phyloP scores from a whole-genome alignment of 2,888 invertebrate genomes.

The Priocnemis perturbator region DNA sequence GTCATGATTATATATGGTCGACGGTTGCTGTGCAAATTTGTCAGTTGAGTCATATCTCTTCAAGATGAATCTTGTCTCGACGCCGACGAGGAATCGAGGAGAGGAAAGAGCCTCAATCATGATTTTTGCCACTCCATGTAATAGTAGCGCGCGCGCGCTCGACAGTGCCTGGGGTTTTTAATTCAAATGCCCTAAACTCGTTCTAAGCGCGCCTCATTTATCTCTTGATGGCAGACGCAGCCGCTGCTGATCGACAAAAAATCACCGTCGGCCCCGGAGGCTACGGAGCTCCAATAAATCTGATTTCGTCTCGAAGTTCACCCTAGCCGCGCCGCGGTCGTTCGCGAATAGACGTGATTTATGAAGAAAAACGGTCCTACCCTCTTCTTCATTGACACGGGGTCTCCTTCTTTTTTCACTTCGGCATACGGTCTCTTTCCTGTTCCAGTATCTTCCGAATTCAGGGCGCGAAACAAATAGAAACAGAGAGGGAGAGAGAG shows the following conservation, averaged over 20 bases:
- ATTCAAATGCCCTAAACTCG: constrained; percentile 38
- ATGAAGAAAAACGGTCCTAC: constrained; percentile 36
- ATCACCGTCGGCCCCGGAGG: constrained; percentile 36
- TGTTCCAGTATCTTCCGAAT: too few relatives aligned
- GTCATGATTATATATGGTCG: too few relatives aligned
- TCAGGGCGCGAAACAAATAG: constrained; percentile 6
- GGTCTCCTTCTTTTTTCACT: constrained; percentile 12
- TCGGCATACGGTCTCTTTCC: too few relatives aligned
- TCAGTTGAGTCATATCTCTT: too few relatives aligned
- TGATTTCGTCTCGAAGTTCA: constrained; percentile 47
- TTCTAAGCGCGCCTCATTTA: constrained; percentile 47
- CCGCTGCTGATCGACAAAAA: constrained; percentile 52
- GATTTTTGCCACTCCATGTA: too few relatives aligned
- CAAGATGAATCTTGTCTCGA: too few relatives aligned
- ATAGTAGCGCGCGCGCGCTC: too few relatives aligned
- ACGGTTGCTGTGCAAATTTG: too few relatives aligned
- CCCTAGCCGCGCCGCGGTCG: constrained; percentile 30
- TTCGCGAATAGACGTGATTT: constrained; percentile 50
- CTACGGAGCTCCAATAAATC: constrained; percentile 46
- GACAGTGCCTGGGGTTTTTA: not conserved
- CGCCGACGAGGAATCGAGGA: too few relatives aligned
- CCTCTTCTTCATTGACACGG: constrained; percentile 23
- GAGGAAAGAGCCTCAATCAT: too few relatives aligned
- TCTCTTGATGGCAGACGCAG: constrained; percentile 54
- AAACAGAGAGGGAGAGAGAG: not conserved